Percentiles rank a stretch among this genome's conserved stretches.
These are phyloP conservation scores for Edolisoma coerulescens DNA, from an alignment of 2,113 vertebrate genomes.

Conservation along the genomic window DNA sequence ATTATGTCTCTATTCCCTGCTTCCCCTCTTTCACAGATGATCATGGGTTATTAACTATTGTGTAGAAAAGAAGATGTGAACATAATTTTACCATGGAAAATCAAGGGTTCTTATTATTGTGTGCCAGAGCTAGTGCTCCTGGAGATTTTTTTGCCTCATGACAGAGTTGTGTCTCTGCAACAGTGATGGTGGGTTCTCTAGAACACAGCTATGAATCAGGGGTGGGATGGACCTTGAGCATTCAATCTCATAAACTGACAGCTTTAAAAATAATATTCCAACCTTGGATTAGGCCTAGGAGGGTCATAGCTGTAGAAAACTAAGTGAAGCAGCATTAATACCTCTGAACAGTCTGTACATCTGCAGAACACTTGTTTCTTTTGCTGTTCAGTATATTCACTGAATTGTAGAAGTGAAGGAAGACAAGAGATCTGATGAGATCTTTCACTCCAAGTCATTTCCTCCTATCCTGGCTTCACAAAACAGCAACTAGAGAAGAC, in stretches of 20 bases:
- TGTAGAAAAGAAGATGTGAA: background rate
- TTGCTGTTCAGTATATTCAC: background rate
- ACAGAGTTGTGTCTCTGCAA: background rate
- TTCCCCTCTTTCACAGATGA: background rate
- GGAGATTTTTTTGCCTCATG: background rate
- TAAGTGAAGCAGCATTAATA: background rate
- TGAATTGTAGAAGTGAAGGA: background rate
- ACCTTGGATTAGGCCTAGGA: background rate
- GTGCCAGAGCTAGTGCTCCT: background rate
- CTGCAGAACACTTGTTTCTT: background rate
- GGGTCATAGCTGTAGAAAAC: background rate
- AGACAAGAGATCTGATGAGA: background rate
- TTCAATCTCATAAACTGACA: background rate
- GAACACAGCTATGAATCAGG: background rate
- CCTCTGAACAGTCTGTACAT: background rate
- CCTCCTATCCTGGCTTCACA: background rate
- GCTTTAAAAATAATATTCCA: background rate
- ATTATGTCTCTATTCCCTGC: background rate
- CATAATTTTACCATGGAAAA: background rate
- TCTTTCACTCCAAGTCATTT: background rate
- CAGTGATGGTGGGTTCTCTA: rapidly evolving
- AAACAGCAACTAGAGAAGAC: background rate
- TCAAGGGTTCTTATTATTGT: background rate
- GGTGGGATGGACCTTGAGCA: background rate
- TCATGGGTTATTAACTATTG: background rate